Percentiles rank a stretch among this genome's conserved stretches.
These are phyloP conservation scores for Trinectes maculatus DNA, from an alignment of 2,113 vertebrate species.

Conservation along the genomic window DNA sequence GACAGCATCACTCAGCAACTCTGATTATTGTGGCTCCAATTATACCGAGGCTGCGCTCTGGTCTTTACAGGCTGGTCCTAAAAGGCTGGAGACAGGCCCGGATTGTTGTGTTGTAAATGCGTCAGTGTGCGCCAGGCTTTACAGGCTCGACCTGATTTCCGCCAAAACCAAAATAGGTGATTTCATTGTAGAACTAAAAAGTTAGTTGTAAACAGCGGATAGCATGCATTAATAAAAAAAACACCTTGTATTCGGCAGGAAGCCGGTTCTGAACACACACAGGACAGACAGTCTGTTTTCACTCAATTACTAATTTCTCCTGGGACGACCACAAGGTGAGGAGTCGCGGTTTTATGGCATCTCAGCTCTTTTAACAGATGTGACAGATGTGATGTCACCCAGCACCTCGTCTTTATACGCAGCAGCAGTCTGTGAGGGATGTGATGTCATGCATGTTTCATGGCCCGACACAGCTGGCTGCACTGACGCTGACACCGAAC, in stretches of 20 bases:
- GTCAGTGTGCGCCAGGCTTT: constrained; percentile 46
- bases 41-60: constrained; percentile 11
- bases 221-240: constrained; percentile 25
- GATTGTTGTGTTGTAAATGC: constrained; percentile 55
- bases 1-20: constrained; percentile 71
- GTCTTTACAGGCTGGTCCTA: constrained; percentile 32
- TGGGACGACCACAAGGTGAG: constrained; percentile 21
- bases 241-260: neutral
- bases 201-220: constrained; percentile 3
- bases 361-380: constrained; percentile 29
- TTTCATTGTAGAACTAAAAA: constrained; percentile 28
- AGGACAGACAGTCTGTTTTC: constrained; percentile 16
- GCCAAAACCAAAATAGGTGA: constrained; percentile 42
- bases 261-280: constrained; percentile 21
- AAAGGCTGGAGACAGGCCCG: constrained; percentile 40
- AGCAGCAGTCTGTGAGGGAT: constrained; percentile 57
- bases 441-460: constrained; percentile 73
- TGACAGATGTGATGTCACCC: constrained; percentile 63
- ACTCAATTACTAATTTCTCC: constrained; percentile 14
- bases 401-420: constrained; percentile 41
- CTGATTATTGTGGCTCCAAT: constrained; percentile 63
- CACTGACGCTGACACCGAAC: constrained; percentile 28
- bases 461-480: constrained; percentile 49
- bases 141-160: constrained; percentile 49
- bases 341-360: constrained; percentile 38